phyloP scores from a whole-genome alignment of 2,113 vertebrate genomes.

The Silurus asotus region DNA sequence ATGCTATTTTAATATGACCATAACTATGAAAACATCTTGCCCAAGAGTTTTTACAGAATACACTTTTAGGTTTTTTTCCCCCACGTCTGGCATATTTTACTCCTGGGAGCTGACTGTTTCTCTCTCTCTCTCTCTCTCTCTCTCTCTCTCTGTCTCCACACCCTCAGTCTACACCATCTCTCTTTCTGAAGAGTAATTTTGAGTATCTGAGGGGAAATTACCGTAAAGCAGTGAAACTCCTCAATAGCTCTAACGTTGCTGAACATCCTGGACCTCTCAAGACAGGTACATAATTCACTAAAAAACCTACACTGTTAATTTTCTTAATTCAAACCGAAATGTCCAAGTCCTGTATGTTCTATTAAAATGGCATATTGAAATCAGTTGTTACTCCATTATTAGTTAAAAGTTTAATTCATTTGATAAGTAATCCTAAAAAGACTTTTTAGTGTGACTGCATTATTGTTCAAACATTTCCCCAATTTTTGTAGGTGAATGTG shows the following conservation, averaged over 20 bases:
- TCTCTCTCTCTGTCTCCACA: constrained; percentile 87
- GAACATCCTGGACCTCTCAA: constrained; percentile 96
- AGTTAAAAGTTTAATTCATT: background rate
- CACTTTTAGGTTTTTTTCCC: background rate
- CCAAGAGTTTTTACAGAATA: background rate
- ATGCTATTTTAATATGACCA: background rate
- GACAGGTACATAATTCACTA: constrained; percentile 77
- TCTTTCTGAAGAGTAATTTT: constrained; percentile 99
- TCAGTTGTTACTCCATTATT: background rate
- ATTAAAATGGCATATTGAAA: background rate
- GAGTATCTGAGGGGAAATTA: constrained; percentile 98
- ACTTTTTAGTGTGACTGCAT: background rate
- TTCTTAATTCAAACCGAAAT: too few species aligned
- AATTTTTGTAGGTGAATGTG: constrained; percentile 85
- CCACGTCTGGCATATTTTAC: background rate
- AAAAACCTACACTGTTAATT: background rate
- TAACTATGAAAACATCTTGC: background rate
- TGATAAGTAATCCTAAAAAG: background rate
- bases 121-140: background rate
- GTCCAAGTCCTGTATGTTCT: background rate
- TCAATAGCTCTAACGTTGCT: constrained; percentile 96
- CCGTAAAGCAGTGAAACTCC: constrained; percentile 93
- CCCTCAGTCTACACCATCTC: constrained; percentile 89
- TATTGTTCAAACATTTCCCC: background rate
- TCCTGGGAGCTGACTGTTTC: background rate